phyloP scores from a whole-genome alignment of 1,140 invertebrate species.

The Eupristina koningsbergeri region DNA sequence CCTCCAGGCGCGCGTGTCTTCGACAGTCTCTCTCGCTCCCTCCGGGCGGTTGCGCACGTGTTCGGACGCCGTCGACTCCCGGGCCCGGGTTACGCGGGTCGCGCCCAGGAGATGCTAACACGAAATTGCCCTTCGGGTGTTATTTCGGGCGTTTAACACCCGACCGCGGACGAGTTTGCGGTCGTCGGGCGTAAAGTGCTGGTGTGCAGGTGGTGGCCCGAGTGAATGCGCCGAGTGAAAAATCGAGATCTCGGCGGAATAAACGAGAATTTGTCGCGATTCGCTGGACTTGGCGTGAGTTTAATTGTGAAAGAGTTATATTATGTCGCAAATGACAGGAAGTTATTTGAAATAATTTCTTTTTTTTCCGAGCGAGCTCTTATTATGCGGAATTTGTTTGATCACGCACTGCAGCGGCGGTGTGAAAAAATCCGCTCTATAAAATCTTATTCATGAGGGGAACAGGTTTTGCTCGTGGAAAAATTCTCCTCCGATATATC shows the following conservation, averaged over 20 bases:
- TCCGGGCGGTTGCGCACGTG: background rate
- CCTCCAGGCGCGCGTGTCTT: slow-evolving; percentile 31
- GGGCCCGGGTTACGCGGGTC: background rate
- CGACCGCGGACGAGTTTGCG: too few species aligned
- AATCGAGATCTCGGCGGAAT: background rate
- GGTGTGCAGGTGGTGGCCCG: background rate
- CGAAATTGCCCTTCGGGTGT: too few species aligned
- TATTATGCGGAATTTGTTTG: background rate
- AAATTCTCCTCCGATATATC: background rate
- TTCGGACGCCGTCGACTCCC: background rate
- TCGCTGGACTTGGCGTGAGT: background rate
- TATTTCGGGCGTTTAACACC: background rate
- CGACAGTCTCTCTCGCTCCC: slow-evolving; percentile 10
- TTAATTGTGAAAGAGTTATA: background rate
- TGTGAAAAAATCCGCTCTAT: too few species aligned
- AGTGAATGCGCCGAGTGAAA: too few species aligned
- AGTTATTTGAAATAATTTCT: too few species aligned
- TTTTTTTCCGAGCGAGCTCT: too few species aligned
- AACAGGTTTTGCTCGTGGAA: background rate
- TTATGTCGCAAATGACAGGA: background rate
- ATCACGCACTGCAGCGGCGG: background rate
- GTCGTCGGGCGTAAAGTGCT: too few species aligned
- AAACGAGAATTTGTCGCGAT: background rate
- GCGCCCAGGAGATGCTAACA: background rate
- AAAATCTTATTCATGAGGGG: too few species aligned